phyloP scores from a whole-genome alignment of 92 coral and sea anemone genomes.

The Siderastrea radians region DNA sequence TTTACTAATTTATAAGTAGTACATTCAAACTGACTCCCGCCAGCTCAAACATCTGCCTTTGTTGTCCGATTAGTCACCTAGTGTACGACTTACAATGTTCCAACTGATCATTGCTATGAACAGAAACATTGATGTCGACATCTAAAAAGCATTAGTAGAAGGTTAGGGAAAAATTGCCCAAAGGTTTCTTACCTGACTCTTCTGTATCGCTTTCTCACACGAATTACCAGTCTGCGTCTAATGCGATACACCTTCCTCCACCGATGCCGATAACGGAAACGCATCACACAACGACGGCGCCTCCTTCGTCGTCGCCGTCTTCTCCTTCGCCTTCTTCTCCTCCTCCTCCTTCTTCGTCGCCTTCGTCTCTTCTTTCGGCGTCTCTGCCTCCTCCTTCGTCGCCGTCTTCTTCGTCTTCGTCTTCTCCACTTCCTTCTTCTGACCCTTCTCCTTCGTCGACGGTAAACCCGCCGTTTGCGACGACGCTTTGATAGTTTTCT shows the following conservation, averaged over 20 bases:
- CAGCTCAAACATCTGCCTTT: too few species aligned
- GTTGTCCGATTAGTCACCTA: too few species aligned
- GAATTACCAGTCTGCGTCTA: slow-evolving; percentile 6
- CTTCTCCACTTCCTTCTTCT: slow-evolving; percentile 6
- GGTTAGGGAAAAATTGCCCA: too few species aligned
- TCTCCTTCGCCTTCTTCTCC: slow-evolving; percentile 30
- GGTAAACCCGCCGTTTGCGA: not conserved
- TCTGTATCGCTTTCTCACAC: not conserved
- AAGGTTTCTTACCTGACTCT: slow-evolving; percentile 23
- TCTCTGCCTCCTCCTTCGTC: slow-evolving; percentile 5
- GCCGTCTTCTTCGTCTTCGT: slow-evolving; percentile 23
- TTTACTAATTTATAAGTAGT: too few species aligned
- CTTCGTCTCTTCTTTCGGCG: slow-evolving; percentile 41
- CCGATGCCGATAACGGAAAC: slow-evolving; percentile 8
- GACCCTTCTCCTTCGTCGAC: not conserved
- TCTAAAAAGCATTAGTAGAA: too few species aligned
- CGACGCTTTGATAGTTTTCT: not conserved
- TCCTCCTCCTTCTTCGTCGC: slow-evolving; percentile 24
- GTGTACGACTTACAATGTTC: too few species aligned
- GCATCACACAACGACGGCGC: slow-evolving; percentile 42
- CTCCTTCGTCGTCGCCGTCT: slow-evolving; percentile 31
- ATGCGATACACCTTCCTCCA: slow-evolving; percentile 42
- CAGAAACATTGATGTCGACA: too few species aligned
- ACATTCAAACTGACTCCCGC: too few species aligned
- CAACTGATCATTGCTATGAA: too few species aligned